Evolutionary conservation across 1,140 invertebrate species (phyloP).

Genomic region (Drosophila tristis): DNA sequence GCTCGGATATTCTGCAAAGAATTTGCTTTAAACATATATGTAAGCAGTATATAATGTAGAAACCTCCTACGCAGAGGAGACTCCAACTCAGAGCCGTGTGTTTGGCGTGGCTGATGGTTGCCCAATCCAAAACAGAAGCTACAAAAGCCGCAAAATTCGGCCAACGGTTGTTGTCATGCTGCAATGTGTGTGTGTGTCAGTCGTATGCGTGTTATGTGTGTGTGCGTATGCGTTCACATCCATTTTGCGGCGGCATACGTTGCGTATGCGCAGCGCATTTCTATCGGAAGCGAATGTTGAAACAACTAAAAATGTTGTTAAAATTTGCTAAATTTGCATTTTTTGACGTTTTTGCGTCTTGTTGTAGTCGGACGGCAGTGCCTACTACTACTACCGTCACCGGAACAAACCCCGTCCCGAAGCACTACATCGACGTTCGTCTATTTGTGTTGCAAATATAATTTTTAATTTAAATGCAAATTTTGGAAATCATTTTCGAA

Average conservation of each 20-base stretch:
- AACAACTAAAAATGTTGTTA: constrained; percentile 78
- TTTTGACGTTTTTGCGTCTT: constrained; percentile 66
- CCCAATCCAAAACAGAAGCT: constrained; percentile 80
- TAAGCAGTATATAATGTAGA: no score
- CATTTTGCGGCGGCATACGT: constrained; percentile 63
- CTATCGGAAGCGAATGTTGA: constrained; percentile 37
- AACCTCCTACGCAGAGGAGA: no score
- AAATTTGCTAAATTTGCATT: constrained; percentile 82
- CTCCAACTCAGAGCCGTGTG: constrained; percentile 5
- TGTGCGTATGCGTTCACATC: constrained; percentile 19
- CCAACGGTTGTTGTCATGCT: constrained; percentile 44
- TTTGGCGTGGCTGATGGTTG: constrained; percentile 30
- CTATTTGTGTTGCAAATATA: constrained; percentile 82
- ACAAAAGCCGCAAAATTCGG: constrained; percentile 64
- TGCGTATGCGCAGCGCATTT: constrained; percentile 78
- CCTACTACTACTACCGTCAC: background rate
- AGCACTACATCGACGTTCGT: constrained; percentile 12
- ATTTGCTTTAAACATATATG: no score
- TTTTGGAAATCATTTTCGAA: constrained; percentile 82
- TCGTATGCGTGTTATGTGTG: background rate
- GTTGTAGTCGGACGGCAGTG: constrained; percentile 36
- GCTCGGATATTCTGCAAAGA: no score
- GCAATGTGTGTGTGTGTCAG: constrained; percentile 2
- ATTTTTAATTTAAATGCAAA: constrained; percentile 83
- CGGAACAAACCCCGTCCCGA: background rate